Conservation (phyloP, 2,797 vertebrate genomes). For the Merluccius polli region DNA sequence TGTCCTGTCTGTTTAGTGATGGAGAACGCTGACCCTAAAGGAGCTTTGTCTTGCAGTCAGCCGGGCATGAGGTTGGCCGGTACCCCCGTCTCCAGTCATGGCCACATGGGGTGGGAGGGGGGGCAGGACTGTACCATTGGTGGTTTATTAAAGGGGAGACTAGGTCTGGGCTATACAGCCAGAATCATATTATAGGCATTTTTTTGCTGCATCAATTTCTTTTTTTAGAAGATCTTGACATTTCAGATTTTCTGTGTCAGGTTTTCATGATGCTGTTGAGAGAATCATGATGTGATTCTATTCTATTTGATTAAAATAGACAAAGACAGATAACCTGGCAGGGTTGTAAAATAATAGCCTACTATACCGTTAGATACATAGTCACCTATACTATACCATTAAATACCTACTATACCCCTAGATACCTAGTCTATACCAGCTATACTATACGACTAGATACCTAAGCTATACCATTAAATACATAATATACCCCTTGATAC, state of each 20-base stretch:
- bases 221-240: no score
- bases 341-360: neutral
- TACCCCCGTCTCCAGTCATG: conserved; percentile 3
- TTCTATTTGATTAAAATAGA: neutral
- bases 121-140: conserved; percentile 1
- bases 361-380: no score
- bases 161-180: neutral
- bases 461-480: neutral
- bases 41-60: conserved; percentile 1
- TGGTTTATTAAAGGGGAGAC: neutral
- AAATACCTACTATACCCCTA: no score
- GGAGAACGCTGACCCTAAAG: neutral
- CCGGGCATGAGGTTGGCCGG: neutral
- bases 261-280: neutral
- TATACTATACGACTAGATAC: neutral
- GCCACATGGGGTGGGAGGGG: neutral
- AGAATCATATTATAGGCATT: neutral
- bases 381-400: no score
- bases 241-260: neutral
- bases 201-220: neutral
- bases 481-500: neutral
- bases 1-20: neutral
- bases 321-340: neutral
- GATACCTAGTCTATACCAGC: no score
- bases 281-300: neutral